Percentiles rank a stretch among this genome's conserved stretches.
These are phyloP conservation scores for Leuctra nigra DNA, from an alignment of 2,888 invertebrate species.

Conservation along the genomic window DNA sequence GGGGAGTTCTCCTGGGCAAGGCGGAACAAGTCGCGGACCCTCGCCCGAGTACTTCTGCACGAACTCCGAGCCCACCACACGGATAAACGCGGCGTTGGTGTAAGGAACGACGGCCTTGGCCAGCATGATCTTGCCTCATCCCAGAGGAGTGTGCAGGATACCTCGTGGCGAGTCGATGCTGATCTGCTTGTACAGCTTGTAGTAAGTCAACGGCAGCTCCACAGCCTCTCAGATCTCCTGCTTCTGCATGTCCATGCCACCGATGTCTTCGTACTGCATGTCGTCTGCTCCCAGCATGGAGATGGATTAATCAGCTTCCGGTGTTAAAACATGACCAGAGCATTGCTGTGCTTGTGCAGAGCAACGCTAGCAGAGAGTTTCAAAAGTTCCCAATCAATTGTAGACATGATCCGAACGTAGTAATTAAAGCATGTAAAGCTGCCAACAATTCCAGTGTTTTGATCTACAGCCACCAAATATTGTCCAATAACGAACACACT, in stretches of 20 bases:
- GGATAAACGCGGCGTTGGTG: slow-evolving; percentile 95
- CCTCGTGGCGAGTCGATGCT: slow-evolving; percentile 99
- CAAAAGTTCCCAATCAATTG: slow-evolving; percentile 84
- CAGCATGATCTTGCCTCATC: slow-evolving; percentile 98
- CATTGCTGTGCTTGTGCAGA: slow-evolving; percentile 98
- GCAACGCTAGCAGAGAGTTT: slow-evolving; percentile 99
- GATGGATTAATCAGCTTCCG: slow-evolving; percentile 97
- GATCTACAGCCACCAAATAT: too few species aligned
- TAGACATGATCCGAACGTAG: too few species aligned
- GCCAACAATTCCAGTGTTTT: too few species aligned
- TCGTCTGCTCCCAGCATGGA: slow-evolving; percentile 97
- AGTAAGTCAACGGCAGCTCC: slow-evolving; percentile 94
- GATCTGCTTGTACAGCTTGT: slow-evolving; percentile 95
- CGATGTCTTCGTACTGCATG: slow-evolving; percentile 94
- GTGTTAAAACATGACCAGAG: slow-evolving; percentile 96
- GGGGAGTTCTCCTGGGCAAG: slow-evolving; percentile 98
- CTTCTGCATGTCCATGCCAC: slow-evolving; percentile 99
- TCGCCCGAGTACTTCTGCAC: slow-evolving; percentile 99
- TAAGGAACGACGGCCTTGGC: slow-evolving; percentile 99
- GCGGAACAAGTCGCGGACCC: slow-evolving; percentile 97
- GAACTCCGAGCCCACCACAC: slow-evolving; percentile 98
- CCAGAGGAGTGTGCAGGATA: slow-evolving; percentile 98
- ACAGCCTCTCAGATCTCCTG: slow-evolving; percentile 99
- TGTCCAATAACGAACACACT: too few species aligned
- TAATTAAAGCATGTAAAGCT: too few species aligned